Conservation (phyloP, 1,140 invertebrate species). For the Pteromalus puparum region DNA sequence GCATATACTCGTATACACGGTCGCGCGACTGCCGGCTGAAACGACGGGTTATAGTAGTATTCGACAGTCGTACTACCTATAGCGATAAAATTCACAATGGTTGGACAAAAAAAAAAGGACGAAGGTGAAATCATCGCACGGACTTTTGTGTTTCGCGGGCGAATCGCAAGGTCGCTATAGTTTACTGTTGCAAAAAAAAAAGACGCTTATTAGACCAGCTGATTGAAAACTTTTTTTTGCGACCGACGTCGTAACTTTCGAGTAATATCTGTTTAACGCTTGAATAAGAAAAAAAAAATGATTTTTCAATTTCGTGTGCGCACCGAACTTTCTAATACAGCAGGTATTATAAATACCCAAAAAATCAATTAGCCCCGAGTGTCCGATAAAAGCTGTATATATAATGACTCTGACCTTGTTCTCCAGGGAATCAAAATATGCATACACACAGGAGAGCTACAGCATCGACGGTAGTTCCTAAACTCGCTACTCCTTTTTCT, state of each 20-base stretch:
- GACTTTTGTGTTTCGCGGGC: constrained; percentile 27
- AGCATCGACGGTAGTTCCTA: background rate
- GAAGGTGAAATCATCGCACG: background rate
- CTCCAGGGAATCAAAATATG: background rate
- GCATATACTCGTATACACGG: background rate
- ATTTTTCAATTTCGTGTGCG: background rate
- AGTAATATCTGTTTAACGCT: too few relatives aligned
- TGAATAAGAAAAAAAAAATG: background rate
- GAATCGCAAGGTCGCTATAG: constrained; percentile 24
- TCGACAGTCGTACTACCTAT: background rate
- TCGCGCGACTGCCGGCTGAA: background rate
- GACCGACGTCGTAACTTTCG: too few relatives aligned
- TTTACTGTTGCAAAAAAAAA: background rate
- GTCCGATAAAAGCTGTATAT: background rate
- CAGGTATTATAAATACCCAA: background rate
- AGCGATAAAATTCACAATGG: background rate
- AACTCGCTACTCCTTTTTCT: background rate
- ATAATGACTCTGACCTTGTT: constrained; percentile 19
- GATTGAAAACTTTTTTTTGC: background rate
- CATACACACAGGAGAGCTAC: background rate
- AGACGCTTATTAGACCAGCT: background rate
- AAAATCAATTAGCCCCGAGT: constrained; percentile 23
- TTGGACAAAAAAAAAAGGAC: background rate
- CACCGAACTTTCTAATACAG: constrained; percentile 10
- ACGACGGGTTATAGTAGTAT: background rate